Conservation (phyloP, 1,140 invertebrate genomes). For the Saccostrea cuccullata region DNA sequence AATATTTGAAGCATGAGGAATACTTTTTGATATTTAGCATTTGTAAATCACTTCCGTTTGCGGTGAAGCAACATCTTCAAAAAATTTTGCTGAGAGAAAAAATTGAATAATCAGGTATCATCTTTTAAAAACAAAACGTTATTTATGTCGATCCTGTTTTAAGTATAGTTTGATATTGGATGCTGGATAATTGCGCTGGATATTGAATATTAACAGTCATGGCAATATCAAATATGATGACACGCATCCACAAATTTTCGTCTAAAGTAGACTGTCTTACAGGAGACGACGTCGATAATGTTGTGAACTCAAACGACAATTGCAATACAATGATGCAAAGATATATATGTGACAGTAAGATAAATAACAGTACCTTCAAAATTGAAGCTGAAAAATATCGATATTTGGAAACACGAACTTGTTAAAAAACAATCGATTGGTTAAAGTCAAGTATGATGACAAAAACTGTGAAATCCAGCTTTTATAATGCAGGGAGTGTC, state of each 20-base stretch:
- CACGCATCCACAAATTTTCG: too few relatives aligned
- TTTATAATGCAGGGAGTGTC: background rate
- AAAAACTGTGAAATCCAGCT: background rate
- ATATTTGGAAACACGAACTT: background rate
- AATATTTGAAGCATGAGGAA: too few relatives aligned
- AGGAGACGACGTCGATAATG: too few relatives aligned
- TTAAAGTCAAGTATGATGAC: background rate
- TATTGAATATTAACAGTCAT: background rate
- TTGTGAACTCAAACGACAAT: too few relatives aligned
- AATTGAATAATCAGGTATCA: background rate
- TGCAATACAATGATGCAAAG: too few relatives aligned
- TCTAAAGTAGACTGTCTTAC: too few relatives aligned
- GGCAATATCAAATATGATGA: too few relatives aligned
- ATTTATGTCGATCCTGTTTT: background rate
- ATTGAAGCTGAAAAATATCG: slow-evolving; percentile 1
- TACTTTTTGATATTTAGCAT: too few relatives aligned
- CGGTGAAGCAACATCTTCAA: too few relatives aligned
- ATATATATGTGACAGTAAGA: too few relatives aligned
- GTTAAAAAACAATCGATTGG: background rate
- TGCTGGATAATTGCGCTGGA: background rate
- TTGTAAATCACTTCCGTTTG: too few relatives aligned
- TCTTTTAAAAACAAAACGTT: background rate
- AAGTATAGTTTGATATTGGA: background rate
- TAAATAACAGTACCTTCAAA: background rate
- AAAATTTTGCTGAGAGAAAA: too few relatives aligned